Evolutionary conservation across 2,113 vertebrate species (phyloP).

Genomic region (Microtus richardsoni): DNA sequence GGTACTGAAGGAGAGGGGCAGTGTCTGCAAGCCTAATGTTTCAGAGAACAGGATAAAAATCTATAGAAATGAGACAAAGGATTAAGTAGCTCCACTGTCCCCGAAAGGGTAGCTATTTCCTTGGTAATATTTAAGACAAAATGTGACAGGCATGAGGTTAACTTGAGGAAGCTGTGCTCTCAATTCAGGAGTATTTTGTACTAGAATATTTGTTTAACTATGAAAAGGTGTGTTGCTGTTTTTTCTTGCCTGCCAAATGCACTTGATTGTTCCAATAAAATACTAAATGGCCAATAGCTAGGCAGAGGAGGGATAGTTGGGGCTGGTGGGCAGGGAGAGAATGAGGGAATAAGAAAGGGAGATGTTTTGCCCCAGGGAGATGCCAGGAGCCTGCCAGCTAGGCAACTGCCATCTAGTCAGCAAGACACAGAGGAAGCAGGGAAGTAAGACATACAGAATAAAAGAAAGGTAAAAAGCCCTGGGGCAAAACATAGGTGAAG

Average conservation of each 20-base stretch:
- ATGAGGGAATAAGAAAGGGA: background rate
- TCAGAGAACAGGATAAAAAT: background rate
- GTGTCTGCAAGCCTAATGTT: background rate
- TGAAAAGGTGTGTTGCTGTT: background rate
- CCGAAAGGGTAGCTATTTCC: background rate
- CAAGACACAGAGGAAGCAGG: background rate
- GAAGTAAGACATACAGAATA: background rate
- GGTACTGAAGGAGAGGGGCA: rapidly evolving
- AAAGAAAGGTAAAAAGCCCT: background rate
- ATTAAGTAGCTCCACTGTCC: background rate
- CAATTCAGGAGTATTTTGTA: background rate
- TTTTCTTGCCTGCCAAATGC: background rate
- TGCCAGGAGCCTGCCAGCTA: background rate
- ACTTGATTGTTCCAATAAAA: background rate
- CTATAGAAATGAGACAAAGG: background rate
- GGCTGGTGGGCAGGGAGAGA: background rate
- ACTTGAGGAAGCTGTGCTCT: background rate
- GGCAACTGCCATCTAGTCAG: background rate
- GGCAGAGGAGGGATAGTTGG: background rate
- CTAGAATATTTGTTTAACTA: background rate
- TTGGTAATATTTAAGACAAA: background rate
- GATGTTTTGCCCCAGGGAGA: background rate
- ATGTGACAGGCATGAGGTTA: background rate
- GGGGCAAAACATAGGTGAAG: background rate
- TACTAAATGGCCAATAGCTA: background rate